phyloP scores from a whole-genome alignment of 1,140 invertebrate genomes.

The Dinothrombium tinctorium region DNA sequence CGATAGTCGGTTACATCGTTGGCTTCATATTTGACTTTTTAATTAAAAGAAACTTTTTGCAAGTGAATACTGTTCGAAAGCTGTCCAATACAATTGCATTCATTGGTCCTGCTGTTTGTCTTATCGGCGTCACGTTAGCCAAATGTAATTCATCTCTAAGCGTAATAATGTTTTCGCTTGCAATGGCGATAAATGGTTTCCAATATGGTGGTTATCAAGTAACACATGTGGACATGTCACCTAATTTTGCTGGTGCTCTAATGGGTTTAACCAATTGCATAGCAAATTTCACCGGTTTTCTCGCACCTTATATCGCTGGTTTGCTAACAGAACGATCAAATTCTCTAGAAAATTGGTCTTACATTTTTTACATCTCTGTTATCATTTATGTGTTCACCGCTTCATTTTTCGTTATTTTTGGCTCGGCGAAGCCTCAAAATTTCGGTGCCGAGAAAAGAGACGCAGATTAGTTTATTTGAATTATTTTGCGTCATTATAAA shows the following conservation, averaged over 20 bases:
- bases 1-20: conserved; percentile 23
- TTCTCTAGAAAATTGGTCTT: conserved; percentile 50
- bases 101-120: conserved; percentile 37
- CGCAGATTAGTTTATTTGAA: no score
- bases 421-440: conserved; percentile 14
- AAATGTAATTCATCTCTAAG: conserved; percentile 29
- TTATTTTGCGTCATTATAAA: no score
- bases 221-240: conserved; percentile 14
- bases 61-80: conserved; percentile 13
- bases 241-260: conserved; percentile 15
- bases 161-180: conserved; percentile 3
- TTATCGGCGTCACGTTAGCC: conserved; percentile 38
- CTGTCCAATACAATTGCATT: conserved; percentile 19
- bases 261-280: conserved; percentile 20
- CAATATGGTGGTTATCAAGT: conserved; percentile 8
- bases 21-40: conserved; percentile 26
- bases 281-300: conserved; percentile 18
- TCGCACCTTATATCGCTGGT: conserved; percentile 16
- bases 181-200: conserved; percentile 11
- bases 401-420: conserved; percentile 32
- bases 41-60: conserved; percentile 11
- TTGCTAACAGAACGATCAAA: conserved; percentile 24
- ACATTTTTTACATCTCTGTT: conserved; percentile 56
- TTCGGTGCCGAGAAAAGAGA: no score
- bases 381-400: conserved; percentile 46